A percentile compares a stretch with the other conserved stretches of the same genome.
Conservation (phyloP, 2,797 vertebrate species). For the Rhinophrynus dorsalis region DNA sequence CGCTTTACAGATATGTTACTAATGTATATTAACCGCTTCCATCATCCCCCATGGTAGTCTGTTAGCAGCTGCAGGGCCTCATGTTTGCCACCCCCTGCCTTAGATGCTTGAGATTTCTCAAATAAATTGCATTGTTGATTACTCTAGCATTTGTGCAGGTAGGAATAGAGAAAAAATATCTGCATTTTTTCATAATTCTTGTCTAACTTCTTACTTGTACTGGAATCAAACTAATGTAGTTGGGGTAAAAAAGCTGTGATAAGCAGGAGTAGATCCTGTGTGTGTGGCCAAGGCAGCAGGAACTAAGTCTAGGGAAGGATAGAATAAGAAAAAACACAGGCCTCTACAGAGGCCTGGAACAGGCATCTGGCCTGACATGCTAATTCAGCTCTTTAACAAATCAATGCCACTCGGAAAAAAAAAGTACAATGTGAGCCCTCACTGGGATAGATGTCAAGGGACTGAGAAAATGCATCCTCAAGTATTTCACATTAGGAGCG, state of each 20-base stretch:
- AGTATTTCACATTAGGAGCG: slow-evolving; percentile 91
- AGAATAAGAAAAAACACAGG: slow-evolving; percentile 58
- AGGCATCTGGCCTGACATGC: slow-evolving; percentile 89
- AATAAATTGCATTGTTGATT: no score
- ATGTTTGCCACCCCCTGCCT: no score
- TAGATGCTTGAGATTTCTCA: no score
- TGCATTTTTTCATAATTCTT: no score
- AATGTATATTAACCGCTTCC: no score
- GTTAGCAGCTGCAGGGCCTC: no score
- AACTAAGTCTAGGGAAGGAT: slow-evolving; percentile 53
- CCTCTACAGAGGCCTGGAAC: slow-evolving; percentile 70
- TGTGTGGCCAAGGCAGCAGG: slow-evolving; percentile 60
- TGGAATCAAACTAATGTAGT: no score
- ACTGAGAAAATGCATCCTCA: slow-evolving; percentile 81
- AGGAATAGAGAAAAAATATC: neutral
- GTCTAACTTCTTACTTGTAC: no score
- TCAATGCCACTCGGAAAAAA: slow-evolving; percentile 93
- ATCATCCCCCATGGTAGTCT: no score
- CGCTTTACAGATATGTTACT: no score
- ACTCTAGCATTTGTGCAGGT: neutral
- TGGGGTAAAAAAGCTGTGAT: slow-evolving; percentile 57
- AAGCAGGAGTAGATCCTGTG: slow-evolving; percentile 61
- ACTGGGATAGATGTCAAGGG: slow-evolving; percentile 86
- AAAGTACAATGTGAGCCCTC: slow-evolving; percentile 89
- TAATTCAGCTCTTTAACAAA: slow-evolving; percentile 99